Conservation (phyloP, 2,888 invertebrate genomes). For the Tenthredo distinguenda region DNA sequence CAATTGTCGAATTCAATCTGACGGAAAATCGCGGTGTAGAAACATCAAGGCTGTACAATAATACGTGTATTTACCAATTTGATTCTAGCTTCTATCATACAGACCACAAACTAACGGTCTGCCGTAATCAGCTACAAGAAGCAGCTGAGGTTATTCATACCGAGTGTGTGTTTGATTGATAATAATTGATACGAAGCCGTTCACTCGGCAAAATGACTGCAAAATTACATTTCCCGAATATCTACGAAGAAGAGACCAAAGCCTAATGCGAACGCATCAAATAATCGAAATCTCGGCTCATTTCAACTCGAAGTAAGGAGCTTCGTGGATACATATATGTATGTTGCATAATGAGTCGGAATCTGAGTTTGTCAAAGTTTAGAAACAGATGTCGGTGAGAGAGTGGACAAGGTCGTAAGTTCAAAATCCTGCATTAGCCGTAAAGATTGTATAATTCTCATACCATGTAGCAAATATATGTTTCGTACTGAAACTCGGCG, state of each 20-base stretch:
- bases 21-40: neutral
- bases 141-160: neutral
- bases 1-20: slow-evolving; percentile 27
- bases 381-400: neutral
- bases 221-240: too few species aligned
- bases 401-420: slow-evolving; percentile 10
- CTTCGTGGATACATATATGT: neutral
- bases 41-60: neutral
- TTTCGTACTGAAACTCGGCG: slow-evolving; percentile 5
- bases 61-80: neutral
- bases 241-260: too few species aligned
- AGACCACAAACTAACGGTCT: neutral
- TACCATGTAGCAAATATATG: neutral
- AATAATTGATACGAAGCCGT: neutral
- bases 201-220: neutral
- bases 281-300: neutral
- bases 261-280: too few species aligned
- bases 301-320: neutral
- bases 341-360: neutral
- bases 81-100: neutral
- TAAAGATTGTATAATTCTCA: neutral
- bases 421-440: slow-evolving; percentile 16
- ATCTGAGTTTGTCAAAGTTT: neutral
- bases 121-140: neutral
- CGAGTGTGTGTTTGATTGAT: neutral